Percentiles rank a stretch among this genome's conserved stretches.
These are phyloP conservation scores for Zele albiditarsus DNA, from an alignment of 2,888 invertebrate species.

Conservation along the genomic window DNA sequence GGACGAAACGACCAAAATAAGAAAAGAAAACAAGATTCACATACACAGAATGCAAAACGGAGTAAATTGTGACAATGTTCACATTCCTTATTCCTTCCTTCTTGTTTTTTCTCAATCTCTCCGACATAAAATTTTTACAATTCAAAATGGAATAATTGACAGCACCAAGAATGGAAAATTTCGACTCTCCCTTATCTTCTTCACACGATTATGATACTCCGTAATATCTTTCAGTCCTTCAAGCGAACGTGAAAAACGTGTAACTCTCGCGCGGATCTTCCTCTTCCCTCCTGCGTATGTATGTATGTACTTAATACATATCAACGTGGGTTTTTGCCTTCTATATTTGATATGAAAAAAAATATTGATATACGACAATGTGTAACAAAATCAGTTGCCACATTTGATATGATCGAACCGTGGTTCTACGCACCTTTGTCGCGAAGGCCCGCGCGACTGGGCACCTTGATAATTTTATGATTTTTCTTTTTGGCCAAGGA, in stretches of 20 bases:
- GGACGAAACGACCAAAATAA: neutral
- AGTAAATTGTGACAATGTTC: slow-evolving; percentile 1
- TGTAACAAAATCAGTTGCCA: slow-evolving; percentile 7
- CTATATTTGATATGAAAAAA: slow-evolving; percentile 6
- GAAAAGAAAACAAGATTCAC: neutral
- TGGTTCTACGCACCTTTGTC: slow-evolving; percentile 62
- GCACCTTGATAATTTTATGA: slow-evolving; percentile 61
- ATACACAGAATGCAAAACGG: neutral
- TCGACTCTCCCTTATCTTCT: no score
- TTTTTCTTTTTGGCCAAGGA: slow-evolving; percentile 58
- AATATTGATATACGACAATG: slow-evolving; percentile 14
- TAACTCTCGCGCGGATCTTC: slow-evolving; percentile 38
- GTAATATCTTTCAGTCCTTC: neutral
- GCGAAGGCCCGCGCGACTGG: slow-evolving; percentile 57
- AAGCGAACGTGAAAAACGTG: slow-evolving; percentile 34
- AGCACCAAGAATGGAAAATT: neutral
- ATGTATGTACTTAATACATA: slow-evolving; percentile 12
- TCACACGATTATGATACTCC: no score
- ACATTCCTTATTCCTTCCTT: neutral
- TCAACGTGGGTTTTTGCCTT: slow-evolving; percentile 27
- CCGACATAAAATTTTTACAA: neutral
- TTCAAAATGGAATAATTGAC: neutral
- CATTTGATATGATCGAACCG: slow-evolving; percentile 17
- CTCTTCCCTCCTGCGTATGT: slow-evolving; percentile 11
- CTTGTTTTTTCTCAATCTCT: neutral